phyloP scores from a whole-genome alignment of 2,113 vertebrate genomes.

The Actinemys pallida region DNA sequence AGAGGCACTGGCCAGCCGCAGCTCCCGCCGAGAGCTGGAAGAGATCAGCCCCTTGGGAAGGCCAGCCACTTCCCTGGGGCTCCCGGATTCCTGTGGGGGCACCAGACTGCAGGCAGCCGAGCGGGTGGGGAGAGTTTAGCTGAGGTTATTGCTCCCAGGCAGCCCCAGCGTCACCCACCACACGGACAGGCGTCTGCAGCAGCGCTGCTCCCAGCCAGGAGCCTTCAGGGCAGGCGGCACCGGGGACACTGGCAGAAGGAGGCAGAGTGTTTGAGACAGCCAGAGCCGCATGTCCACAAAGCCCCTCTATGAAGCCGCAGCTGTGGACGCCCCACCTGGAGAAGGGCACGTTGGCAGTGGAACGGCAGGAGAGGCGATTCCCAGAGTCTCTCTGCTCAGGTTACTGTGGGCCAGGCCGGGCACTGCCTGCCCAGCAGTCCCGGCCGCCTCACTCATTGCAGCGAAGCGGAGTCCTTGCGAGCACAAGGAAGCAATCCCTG shows the following conservation, averaged over 20 bases:
- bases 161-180: neutral
- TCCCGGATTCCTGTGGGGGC: neutral
- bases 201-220: neutral
- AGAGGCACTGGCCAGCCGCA: neutral
- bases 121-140: neutral
- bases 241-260: neutral
- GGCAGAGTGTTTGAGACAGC: neutral
- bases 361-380: neutral
- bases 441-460: neutral
- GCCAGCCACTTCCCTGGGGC: neutral
- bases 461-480: neutral
- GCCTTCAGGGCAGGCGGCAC: too few species aligned
- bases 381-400: neutral
- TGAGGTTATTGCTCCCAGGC: neutral
- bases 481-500: neutral
- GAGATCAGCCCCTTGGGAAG: neutral
- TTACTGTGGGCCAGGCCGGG: neutral
- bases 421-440: too few species aligned
- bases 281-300: neutral
- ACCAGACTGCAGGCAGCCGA: neutral
- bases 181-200: neutral
- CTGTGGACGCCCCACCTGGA: neutral
- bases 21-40: neutral
- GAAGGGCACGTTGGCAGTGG: neutral
- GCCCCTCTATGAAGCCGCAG: neutral